Evolutionary conservation across 2,888 invertebrate genomes (phyloP).

Genomic region (Drosophila ochracea): DNA sequence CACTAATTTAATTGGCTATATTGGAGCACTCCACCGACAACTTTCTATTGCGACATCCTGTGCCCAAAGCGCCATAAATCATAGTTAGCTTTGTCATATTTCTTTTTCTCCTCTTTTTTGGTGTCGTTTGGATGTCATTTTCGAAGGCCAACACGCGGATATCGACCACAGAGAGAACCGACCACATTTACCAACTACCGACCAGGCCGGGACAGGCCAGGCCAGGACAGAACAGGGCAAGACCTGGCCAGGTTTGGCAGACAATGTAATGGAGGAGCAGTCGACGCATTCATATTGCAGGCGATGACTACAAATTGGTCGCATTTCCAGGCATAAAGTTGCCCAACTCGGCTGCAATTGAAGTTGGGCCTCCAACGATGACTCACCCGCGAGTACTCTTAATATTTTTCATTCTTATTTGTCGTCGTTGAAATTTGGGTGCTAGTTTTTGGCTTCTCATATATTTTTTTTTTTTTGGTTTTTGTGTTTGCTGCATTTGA

Average conservation of each 20-base stretch:
- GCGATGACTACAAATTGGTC: slow-evolving; percentile 71
- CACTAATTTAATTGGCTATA: slow-evolving; percentile 62
- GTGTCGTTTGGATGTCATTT: slow-evolving; percentile 65
- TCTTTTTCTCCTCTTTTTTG: slow-evolving; percentile 12
- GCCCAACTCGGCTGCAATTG: slow-evolving; percentile 4
- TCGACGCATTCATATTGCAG: slow-evolving; percentile 42
- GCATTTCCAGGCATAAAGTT: slow-evolving; percentile 65
- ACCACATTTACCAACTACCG: slow-evolving; percentile 28
- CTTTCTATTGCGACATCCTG: slow-evolving; percentile 39
- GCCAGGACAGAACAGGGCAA: not conserved
- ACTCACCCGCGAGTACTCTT: slow-evolving; percentile 44
- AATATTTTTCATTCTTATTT: slow-evolving; percentile 47
- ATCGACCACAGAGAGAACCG: slow-evolving; percentile 51
- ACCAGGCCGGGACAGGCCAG: not conserved
- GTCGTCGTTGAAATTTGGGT: slow-evolving; percentile 58
- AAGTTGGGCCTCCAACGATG: slow-evolving; percentile 31
- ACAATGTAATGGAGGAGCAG: slow-evolving; percentile 17
- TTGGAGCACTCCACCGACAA: slow-evolving; percentile 29
- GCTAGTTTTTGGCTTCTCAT: slow-evolving; percentile 37
- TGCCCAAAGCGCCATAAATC: slow-evolving; percentile 60
- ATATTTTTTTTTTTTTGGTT: slow-evolving; percentile 29
- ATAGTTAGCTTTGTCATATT: slow-evolving; percentile 59
- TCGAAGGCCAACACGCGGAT: slow-evolving; percentile 70
- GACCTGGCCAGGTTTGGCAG: slow-evolving; percentile 7
- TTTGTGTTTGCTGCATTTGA: slow-evolving; percentile 69